Base-by-base conservation (phyloP, 2,797 vertebrate genomes). In the Lophotriccus pileatus region DNA sequence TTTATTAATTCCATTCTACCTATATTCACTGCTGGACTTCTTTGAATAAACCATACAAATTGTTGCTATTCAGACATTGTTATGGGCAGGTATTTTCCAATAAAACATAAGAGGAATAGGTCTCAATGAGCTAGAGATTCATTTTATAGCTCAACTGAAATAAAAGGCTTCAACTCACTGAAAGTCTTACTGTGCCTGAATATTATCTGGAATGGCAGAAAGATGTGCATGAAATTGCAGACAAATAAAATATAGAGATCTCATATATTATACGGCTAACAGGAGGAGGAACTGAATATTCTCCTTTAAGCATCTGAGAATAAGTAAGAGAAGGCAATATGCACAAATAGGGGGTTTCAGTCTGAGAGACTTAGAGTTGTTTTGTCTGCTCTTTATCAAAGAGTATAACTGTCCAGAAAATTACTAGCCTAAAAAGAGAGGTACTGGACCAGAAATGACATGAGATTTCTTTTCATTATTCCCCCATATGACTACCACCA, bases 1-100 rank as follows among this genome's bases (percentile, higher is more conserved):
- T 87, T 94, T 95, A 84, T 87, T 94, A 89, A 84, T 95, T 93
- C 56, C 12, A 43, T 64, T 85, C n/a, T 85, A 75, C 63, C 34
- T n/a, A 14, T 50, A 92, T 73, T 92, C 34, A 1, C 70, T 60
- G 25, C 20, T 87, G 84, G 64, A 89, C 30, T 50, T 81, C 62
- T 92, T 86, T 60, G 56, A 55, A 46, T 77, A 62, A 46, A 36
- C 79, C 37, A 70, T 27, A 67, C 12, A 87, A 93, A 84, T 64
- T 84, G 16, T 85, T 84, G 68, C 60, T 70, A 79, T 93, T 90
- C 52, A 92, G 60, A 87, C 5, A 53, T 58, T 92, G 64, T 68
- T 93, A 93, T 37, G 49, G n/a, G n/a, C 20, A 84, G 63, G 30
- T 64, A 89, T 80, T 92, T 94, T 94, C 74, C 41, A 58, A 22